phyloP scores from a whole-genome alignment of 2,888 invertebrate species.

The Sycophila texana region DNA sequence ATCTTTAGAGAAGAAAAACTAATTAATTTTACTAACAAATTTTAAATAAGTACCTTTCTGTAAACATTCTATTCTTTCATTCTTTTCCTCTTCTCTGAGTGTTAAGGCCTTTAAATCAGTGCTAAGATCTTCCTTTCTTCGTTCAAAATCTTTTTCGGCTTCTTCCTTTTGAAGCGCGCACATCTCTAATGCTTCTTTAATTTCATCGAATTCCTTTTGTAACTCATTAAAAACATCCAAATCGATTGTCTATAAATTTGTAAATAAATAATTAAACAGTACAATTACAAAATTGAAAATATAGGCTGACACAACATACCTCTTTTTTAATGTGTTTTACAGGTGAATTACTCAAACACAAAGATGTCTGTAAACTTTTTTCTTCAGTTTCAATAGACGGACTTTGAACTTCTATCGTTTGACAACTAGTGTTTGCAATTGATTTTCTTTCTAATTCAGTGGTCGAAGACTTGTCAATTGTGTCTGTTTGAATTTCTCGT shows the following conservation, averaged over 20 bases:
- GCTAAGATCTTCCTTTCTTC: constrained; percentile 40
- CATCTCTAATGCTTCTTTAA: constrained; percentile 56
- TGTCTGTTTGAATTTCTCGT: constrained; percentile 40
- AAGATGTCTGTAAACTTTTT: constrained; percentile 59
- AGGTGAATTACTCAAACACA: constrained; percentile 43
- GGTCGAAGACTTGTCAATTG: background rate
- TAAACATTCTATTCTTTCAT: constrained; percentile 27
- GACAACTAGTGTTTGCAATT: constrained; percentile 56
- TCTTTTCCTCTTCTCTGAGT: constrained; percentile 47
- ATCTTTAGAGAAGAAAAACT: constrained; percentile 2
- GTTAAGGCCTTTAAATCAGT: constrained; percentile 10
- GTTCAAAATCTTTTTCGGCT: constrained; percentile 46
- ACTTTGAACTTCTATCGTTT: constrained; percentile 53
- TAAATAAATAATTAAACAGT: background rate
- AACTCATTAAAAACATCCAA: constrained; percentile 55
- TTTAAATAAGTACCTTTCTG: constrained; percentile 36
- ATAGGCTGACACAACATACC: background rate
- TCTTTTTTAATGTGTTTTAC: constrained; percentile 11
- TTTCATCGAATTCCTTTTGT: constrained; percentile 53
- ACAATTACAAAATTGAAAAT: constrained; percentile 12
- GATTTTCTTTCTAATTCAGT: background rate
- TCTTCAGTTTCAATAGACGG: constrained; percentile 43
- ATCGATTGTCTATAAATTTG: constrained; percentile 49
- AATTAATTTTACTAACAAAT: background rate
- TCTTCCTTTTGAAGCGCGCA: constrained; percentile 52